Base-by-base conservation (phyloP, 2,797 vertebrate genomes). In the Rallus crepitans region DNA sequence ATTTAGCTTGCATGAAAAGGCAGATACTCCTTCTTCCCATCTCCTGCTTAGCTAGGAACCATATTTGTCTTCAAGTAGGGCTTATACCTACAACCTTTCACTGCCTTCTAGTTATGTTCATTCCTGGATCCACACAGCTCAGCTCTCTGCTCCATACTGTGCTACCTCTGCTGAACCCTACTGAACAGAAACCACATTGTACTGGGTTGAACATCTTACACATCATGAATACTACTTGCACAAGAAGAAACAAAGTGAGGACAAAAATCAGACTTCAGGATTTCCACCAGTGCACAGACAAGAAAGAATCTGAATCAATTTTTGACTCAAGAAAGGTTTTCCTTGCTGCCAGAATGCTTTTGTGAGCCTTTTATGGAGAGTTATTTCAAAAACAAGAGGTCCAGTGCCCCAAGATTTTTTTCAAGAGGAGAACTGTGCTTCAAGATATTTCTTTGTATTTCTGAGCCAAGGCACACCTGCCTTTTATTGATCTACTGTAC, bases 381-480 rank as follows among this genome's bases (percentile, higher is more conserved):
- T 66, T 89, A 78, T 42, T 78, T 94, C 63, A 84, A 87, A 90
- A 93, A 94, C 50, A 94, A 59, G 82, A 93, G 79, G 65, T 40
- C 30, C n/a, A 56, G 28, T 7, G 28, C 52, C 79, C 60, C 23
- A 4, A 2, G 42, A 27, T 47, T 65, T 75, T 65, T 92, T 87
- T 71, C 81, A 72, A 78, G 53, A 82, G 55, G 47, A 90, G 40
- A 81, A 12, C 68, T 47, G 35, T 68, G n/a, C 37, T 90, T 91
- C 52, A 53, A 92, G 68, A 61, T 8, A n/a, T 78, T 89, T 87
- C 86, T 92, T 93, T 93, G 78, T 89, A 23, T 94, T 90, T 89
- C 81, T 76, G 68, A 92, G 86, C 68, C 65, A 57, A 89, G 65
- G 75, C 75, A 90, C 93, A 96, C 88, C 93, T 94, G 90, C 83